These are phyloP conservation scores for Clarias platycephalus DNA, from an alignment of 2,797 vertebrate genomes.

Conservation along the genomic window DNA sequence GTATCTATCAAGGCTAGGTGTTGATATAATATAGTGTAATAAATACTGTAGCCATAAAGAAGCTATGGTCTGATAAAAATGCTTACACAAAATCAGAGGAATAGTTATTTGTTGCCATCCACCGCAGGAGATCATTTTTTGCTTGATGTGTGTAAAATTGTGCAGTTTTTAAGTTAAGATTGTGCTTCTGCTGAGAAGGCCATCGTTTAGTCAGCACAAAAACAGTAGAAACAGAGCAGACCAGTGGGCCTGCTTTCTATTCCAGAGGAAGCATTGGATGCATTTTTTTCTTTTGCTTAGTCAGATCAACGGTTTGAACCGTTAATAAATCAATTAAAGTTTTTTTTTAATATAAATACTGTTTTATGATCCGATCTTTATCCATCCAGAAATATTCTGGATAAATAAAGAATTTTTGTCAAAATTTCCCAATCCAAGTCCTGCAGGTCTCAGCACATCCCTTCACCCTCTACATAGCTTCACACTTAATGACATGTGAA, in stretches of 20 bases:
- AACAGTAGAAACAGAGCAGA: constrained; percentile 7
- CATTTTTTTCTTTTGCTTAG: constrained; percentile 3
- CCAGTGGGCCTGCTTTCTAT: neutral
- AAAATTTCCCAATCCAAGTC: constrained; percentile 24
- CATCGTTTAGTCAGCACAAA: constrained; percentile 13
- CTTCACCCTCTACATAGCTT: neutral
- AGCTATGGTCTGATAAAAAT: neutral
- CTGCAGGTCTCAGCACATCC: neutral
- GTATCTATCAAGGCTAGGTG: neutral
- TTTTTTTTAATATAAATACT: neutral
- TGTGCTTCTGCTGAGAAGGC: constrained; percentile 1
- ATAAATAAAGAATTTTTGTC: constrained; percentile 14
- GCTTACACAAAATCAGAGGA: neutral
- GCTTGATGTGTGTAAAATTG: constrained; percentile 6
- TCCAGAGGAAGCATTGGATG: constrained; percentile 20
- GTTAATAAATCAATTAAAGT: too few relatives aligned
- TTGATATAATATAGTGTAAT: constrained; percentile 1
- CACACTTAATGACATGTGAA: neutral
- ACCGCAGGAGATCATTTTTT: neutral
- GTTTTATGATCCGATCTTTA: too few relatives aligned
- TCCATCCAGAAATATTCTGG: neutral
- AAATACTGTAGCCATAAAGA: neutral
- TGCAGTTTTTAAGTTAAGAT: neutral
- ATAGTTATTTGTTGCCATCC: neutral
- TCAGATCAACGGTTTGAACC: neutral